phyloP scores from a whole-genome alignment of 2,797 vertebrate species.

The Sebastes umbrosus region DNA sequence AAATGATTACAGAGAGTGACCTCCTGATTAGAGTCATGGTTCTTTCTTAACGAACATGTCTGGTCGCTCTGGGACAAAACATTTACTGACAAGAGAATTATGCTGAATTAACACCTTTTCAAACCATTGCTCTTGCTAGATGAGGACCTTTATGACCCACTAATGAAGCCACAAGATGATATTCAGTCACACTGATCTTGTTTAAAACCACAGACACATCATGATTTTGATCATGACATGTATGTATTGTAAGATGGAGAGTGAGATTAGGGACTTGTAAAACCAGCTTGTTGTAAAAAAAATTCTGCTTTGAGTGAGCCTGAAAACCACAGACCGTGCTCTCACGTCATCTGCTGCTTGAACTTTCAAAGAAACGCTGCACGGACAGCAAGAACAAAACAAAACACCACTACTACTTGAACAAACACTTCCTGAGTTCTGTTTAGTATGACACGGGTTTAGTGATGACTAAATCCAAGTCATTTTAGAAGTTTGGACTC shows the following conservation, averaged over 20 bases:
- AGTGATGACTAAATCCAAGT: neutral
- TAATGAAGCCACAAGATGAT: neutral
- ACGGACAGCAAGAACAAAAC: neutral
- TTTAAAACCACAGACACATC: slow-evolving; percentile 1
- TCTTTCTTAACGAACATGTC: neutral
- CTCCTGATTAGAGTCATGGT: neutral
- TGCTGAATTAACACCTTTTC: neutral
- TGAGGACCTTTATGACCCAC: neutral
- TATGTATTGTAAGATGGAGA: neutral
- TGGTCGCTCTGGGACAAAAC: neutral
- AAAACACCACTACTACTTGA: neutral
- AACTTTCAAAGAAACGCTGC: slow-evolving; percentile 28
- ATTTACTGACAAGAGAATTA: neutral
- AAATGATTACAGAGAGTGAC: neutral
- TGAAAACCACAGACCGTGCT: slow-evolving; percentile 54
- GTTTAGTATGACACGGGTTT: neutral
- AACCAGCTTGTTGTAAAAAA: slow-evolving; percentile 24
- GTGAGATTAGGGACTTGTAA: slow-evolving; percentile 6
- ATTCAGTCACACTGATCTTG: neutral
- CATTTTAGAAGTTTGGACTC: neutral
- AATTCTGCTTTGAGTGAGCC: slow-evolving; percentile 43
- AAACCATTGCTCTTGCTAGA: neutral
- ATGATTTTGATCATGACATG: neutral
- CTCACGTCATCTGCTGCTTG: slow-evolving; percentile 37
- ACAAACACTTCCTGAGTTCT: neutral